phyloP scores from a whole-genome alignment of 2,888 invertebrate genomes.

The Phytoseiulus persimilis region DNA sequence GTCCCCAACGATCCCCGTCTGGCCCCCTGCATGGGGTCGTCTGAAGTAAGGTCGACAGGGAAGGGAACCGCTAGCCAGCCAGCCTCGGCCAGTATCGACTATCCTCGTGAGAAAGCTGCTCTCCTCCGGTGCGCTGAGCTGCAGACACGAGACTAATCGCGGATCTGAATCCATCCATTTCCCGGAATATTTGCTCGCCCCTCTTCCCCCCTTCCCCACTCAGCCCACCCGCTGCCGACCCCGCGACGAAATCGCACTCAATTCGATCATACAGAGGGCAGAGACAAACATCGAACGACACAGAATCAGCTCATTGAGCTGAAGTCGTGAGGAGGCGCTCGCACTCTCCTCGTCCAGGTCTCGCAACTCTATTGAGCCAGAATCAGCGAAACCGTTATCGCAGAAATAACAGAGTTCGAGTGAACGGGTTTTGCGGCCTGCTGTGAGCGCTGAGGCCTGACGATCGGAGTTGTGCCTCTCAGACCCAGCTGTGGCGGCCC shows the following conservation, averaged over 20 bases:
- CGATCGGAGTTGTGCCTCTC: too few species aligned
- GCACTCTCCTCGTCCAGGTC: too few species aligned
- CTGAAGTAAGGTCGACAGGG: background rate
- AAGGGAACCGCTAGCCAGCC: background rate
- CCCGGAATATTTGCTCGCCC: constrained; percentile 5
- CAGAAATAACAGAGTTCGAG: too few species aligned
- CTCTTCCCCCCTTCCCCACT: background rate
- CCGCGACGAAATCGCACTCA: background rate
- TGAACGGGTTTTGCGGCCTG: too few species aligned
- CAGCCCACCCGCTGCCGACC: background rate
- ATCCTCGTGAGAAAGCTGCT: background rate
- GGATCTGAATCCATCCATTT: constrained; percentile 5
- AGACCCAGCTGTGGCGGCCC: too few species aligned
- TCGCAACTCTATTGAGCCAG: too few species aligned
- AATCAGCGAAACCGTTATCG: too few species aligned
- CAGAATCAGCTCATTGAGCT: background rate
- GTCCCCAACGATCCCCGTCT: background rate
- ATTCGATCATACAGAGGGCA: background rate
- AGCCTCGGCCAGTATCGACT: background rate
- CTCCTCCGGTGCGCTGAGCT: background rate
- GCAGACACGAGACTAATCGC: background rate
- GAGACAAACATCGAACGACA: background rate
- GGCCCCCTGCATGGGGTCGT: background rate
- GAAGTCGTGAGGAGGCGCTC: background rate
- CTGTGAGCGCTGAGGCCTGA: too few species aligned